A percentile compares a stretch with the other conserved stretches of the same genome.
Evolutionary conservation across 1,140 invertebrate genomes (phyloP).

Genomic region (Temnothorax longispinosus): DNA sequence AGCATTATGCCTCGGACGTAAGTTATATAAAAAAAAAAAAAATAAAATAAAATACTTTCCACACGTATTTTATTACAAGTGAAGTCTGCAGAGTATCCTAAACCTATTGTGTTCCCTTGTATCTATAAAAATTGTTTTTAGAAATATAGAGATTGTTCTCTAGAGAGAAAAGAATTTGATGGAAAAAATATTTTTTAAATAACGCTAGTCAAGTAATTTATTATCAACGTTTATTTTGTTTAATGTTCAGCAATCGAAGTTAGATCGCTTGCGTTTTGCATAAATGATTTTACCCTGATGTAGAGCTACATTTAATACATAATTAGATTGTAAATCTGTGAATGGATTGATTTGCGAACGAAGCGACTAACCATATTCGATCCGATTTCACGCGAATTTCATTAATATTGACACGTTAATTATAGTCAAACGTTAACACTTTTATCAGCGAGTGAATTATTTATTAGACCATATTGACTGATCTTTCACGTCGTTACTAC

Average conservation of each 20-base stretch:
- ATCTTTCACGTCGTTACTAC: neutral
- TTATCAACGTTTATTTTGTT: neutral
- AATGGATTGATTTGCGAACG: neutral
- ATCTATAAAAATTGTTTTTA: neutral
- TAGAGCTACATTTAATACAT: neutral
- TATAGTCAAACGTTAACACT: neutral
- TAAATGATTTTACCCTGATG: neutral
- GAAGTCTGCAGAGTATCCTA: neutral
- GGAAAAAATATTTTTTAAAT: neutral
- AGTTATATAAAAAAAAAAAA: neutral
- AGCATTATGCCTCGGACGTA: neutral
- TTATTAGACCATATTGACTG: conserved; percentile 16
- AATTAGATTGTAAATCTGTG: neutral
- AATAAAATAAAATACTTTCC: neutral
- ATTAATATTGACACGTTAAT: conserved; percentile 16
- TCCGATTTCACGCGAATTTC: conserved; percentile 12
- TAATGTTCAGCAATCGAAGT: neutral
- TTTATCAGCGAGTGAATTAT: conserved; percentile 1
- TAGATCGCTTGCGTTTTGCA: neutral
- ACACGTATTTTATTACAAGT: neutral
- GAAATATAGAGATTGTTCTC: neutral
- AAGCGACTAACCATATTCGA: neutral
- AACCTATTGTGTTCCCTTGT: neutral
- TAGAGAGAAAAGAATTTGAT: neutral
- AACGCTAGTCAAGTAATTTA: neutral